phyloP scores from a whole-genome alignment of 2,888 invertebrate genomes.

The Ashinkailepas kermadecensis region DNA sequence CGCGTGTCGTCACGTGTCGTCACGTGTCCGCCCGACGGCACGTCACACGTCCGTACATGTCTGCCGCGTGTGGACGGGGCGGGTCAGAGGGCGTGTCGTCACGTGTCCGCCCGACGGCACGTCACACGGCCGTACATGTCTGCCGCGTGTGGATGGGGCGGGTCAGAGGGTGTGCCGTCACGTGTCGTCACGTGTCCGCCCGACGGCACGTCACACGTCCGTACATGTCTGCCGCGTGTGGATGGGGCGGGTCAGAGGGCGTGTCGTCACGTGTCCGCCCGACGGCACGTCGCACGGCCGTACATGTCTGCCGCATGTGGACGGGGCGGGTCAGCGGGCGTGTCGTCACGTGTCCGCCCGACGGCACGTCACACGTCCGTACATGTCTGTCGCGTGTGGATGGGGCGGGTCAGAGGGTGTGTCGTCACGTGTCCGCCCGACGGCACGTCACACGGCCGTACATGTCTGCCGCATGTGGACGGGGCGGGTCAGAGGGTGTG shows the following conservation, averaged over 20 bases:
- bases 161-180: background rate
- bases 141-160: constrained; percentile 38
- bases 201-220: constrained; percentile 43
- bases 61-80: constrained; percentile 44
- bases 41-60: constrained; percentile 88
- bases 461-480: constrained; percentile 60
- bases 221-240: constrained; percentile 69
- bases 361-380: constrained; percentile 51
- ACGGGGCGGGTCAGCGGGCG: background rate
- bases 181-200: too few species aligned
- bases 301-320: constrained; percentile 68
- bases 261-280: too few species aligned
- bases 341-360: too few species aligned
- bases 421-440: too few species aligned
- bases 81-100: background rate
- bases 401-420: background rate
- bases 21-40: too few species aligned
- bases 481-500: background rate
- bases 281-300: constrained; percentile 54
- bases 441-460: constrained; percentile 63
- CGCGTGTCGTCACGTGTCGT: too few species aligned
- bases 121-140: constrained; percentile 94
- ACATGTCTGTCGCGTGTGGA: constrained; percentile 64
- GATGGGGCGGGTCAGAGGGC: background rate
- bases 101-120: too few species aligned